Conservation (phyloP, 2,113 vertebrate species). For the Pomatorhinus ruficollis region DNA sequence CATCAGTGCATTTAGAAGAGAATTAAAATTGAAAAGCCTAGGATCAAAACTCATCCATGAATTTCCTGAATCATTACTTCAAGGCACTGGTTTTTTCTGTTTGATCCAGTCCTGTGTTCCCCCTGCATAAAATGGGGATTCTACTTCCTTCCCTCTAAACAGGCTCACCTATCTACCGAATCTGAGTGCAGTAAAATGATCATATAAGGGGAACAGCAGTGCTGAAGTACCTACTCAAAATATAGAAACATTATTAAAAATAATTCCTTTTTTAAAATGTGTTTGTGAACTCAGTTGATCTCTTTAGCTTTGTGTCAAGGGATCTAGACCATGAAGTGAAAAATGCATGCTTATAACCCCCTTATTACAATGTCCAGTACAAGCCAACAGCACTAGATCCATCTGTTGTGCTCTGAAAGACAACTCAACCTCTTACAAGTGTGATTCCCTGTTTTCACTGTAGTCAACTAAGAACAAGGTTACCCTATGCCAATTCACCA, state of each 20-base stretch:
- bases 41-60: not conserved
- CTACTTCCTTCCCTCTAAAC: not conserved
- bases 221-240: not conserved
- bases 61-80: not conserved
- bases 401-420: not conserved
- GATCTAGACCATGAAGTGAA: not conserved
- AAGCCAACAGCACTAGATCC: not conserved
- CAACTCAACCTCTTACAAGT: not conserved
- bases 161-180: not conserved
- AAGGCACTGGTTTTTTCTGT: not conserved
- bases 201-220: not conserved
- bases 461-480: not conserved
- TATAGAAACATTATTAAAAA: not conserved
- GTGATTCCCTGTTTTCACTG: not conserved
- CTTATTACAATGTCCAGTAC: not conserved
- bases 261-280: not conserved
- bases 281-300: not conserved
- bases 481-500: not conserved
- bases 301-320: not conserved
- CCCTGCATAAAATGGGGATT: not conserved
- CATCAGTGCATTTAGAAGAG: not conserved
- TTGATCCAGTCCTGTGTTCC: not conserved
- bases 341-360: not conserved
- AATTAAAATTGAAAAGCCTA: not conserved
- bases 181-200: not conserved